Conservation (phyloP, 37 sponge, comb jelly and placozoan species). For the Ianthella basta region DNA sequence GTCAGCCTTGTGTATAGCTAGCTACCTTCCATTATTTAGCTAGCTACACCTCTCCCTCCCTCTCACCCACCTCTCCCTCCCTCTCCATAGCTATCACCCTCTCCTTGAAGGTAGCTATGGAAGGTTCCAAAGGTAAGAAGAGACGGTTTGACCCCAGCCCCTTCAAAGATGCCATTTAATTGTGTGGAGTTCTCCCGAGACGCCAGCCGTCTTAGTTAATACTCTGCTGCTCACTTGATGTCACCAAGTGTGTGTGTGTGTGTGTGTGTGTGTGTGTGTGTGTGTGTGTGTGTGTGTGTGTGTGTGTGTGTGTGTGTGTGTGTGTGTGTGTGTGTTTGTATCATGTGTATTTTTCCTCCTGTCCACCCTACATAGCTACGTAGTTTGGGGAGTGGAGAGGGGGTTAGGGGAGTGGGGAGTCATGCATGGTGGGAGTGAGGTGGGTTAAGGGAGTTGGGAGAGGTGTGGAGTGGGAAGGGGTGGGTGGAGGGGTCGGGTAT, state of each 20-base stretch:
- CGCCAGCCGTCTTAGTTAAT: conserved; percentile 83
- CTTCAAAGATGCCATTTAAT: conserved; percentile 78
- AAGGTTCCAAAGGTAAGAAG: conserved; percentile 91
- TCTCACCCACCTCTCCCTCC: background rate
- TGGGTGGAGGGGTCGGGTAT: background rate
- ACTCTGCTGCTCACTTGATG: conserved; percentile 87
- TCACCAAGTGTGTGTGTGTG: conserved; percentile 57
- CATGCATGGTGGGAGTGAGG: too few species aligned
- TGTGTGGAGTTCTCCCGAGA: conserved; percentile 86
- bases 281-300: too few species aligned
- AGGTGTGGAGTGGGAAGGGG: conserved; percentile 1
- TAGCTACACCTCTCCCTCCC: conserved; percentile 28
- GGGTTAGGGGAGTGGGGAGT: too few species aligned
- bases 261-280: conserved; percentile 26
- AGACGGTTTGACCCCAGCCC: conserved; percentile 93
- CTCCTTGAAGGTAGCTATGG: conserved; percentile 79
- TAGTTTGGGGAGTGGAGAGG: conserved; percentile 71
- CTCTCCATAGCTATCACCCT: background rate
- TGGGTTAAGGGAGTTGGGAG: conserved; percentile 60
- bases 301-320: too few species aligned
- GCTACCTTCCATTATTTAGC: too few species aligned
- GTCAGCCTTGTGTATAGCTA: conserved; percentile 51
- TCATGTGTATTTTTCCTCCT: background rate
- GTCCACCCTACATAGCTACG: conserved; percentile 86
- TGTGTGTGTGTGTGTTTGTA: background rate